Conservation (phyloP, 2,113 vertebrate species). For the Isichthys henryi region DNA sequence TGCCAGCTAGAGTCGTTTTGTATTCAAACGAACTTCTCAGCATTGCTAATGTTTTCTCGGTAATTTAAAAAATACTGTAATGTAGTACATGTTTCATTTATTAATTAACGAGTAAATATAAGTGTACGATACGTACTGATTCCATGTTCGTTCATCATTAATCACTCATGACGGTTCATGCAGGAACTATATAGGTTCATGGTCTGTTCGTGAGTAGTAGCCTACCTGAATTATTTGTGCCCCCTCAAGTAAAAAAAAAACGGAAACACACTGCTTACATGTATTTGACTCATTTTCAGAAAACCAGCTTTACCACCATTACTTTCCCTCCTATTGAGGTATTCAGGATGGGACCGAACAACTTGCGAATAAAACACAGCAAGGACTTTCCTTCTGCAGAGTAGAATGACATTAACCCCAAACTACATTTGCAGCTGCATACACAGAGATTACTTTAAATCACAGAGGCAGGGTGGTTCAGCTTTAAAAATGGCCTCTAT, state of each 20-base stretch:
- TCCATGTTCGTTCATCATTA: neutral
- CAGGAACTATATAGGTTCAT: neutral
- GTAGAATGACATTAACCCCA: neutral
- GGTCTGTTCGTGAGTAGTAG: neutral
- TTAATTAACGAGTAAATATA: neutral
- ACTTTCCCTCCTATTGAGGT: neutral
- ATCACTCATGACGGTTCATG: neutral
- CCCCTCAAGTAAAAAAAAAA: neutral
- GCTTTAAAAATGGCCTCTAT: neutral
- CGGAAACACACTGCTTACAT: neutral
- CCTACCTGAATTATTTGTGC: neutral
- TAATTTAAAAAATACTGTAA: neutral
- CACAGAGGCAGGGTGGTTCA: neutral
- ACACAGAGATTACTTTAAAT: neutral
- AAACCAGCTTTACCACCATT: neutral
- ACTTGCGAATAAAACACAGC: neutral
- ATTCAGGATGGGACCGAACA: neutral
- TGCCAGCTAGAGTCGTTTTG: too few species aligned
- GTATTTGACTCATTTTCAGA: neutral
- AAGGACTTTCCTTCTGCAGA: neutral
- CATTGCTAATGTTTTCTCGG: neutral
- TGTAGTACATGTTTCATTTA: neutral
- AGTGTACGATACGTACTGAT: neutral
- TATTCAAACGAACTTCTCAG: neutral
- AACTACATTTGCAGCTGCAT: neutral